A percentile compares a stretch with the other conserved stretches of the same genome.
Conservation (phyloP, 2,888 invertebrate genomes). For the Spodoptera picta region DNA sequence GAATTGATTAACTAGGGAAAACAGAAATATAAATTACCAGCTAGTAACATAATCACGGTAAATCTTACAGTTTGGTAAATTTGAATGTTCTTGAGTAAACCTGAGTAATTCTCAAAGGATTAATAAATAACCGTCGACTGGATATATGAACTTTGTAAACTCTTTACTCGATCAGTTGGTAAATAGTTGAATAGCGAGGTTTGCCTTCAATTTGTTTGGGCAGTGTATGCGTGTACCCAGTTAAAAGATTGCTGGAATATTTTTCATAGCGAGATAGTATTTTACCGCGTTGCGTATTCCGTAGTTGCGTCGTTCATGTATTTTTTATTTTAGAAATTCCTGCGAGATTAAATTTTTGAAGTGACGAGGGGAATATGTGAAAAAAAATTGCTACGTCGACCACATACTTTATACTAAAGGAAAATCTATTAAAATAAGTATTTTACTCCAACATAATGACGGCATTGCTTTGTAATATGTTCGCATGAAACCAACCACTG, state of each 20-base stretch:
- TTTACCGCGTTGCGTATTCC: conserved; percentile 7
- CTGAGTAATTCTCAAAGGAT: conserved; percentile 14
- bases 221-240: not conserved
- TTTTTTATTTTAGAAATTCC: not conserved
- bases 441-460: no score
- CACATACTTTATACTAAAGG: not conserved
- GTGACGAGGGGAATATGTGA: not conserved
- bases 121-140: conserved; percentile 7
- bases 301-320: not conserved
- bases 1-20: conserved; percentile 13
- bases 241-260: conserved; percentile 14
- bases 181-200: conserved; percentile 23
- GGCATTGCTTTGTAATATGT: no score
- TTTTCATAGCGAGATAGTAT: conserved; percentile 3
- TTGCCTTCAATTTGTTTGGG: conserved; percentile 19
- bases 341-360: no score
- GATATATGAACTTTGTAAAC: conserved; percentile 8
- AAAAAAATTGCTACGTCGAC: not conserved
- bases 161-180: conserved; percentile 22
- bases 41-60: conserved; percentile 16
- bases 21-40: conserved; percentile 13
- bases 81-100: conserved; percentile 12
- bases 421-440: no score
- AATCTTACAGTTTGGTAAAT: conserved; percentile 48
- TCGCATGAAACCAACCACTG: no score